These are phyloP conservation scores for Drosophila nr. medialis DNA, from an alignment of 2,888 invertebrate species.

Conservation along the genomic window DNA sequence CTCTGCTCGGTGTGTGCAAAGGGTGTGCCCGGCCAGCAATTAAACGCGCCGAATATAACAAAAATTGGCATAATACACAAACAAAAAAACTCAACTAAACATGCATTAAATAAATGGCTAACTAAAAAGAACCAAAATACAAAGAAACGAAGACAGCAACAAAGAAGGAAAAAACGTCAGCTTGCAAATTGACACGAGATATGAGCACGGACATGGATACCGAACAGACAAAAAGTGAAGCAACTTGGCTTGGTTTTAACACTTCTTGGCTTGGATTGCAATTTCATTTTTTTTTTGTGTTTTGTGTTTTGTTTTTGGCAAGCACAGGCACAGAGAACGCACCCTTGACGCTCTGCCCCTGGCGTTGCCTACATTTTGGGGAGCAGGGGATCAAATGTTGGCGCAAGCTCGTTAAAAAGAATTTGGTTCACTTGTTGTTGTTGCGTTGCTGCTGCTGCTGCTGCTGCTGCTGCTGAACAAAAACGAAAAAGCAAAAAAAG, in stretches of 20 bases:
- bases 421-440: slow-evolving; percentile 78
- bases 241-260: slow-evolving; percentile 74
- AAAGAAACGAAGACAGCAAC: slow-evolving; percentile 13
- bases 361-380: slow-evolving; percentile 17
- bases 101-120: slow-evolving; percentile 71
- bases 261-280: slow-evolving; percentile 69
- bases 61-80: slow-evolving; percentile 42
- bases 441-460: slow-evolving; percentile 30
- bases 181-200: slow-evolving; percentile 79
- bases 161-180: slow-evolving; percentile 53
- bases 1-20: slow-evolving; percentile 56
- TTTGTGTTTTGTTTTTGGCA: slow-evolving; percentile 45
- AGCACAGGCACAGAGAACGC: slow-evolving; percentile 19
- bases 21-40: slow-evolving; percentile 70
- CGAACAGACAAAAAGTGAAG: slow-evolving; percentile 53
- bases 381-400: slow-evolving; percentile 72
- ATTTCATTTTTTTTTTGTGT: slow-evolving; percentile 18
- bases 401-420: slow-evolving; percentile 81
- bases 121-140: slow-evolving; percentile 36
- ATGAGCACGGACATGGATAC: slow-evolving; percentile 71
- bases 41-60: slow-evolving; percentile 57
- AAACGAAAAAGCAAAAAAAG: slow-evolving; percentile 14
- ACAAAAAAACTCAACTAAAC: slow-evolving; percentile 62
- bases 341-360: slow-evolving; percentile 33
- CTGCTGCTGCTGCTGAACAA: slow-evolving; percentile 22